Conservation (phyloP, 2,113 vertebrate species). For the Semicossyphus pulcher region DNA sequence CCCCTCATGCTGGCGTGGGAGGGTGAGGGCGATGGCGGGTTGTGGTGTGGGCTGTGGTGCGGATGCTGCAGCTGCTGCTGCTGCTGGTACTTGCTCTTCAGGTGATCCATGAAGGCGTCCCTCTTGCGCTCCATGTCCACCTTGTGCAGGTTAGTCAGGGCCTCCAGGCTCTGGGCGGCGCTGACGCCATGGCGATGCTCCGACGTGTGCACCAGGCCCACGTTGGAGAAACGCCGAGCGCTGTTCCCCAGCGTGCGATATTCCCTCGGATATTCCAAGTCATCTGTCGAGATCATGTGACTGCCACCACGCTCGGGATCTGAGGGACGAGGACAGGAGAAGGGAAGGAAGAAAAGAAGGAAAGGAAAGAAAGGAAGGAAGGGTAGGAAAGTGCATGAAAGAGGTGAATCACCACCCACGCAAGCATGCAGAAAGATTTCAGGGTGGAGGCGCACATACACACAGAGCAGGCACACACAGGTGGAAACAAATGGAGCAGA, state of each 20-base stretch:
- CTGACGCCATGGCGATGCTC: constrained; percentile 97
- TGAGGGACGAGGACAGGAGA: constrained; percentile 64
- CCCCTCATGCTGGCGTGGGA: constrained; percentile 88
- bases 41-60: constrained; percentile 80
- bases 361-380: constrained; percentile 5
- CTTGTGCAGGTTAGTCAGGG: constrained; percentile 95
- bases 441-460: constrained; percentile 47
- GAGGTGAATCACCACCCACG: constrained; percentile 55
- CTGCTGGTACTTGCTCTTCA: constrained; percentile 98
- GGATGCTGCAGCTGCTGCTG: constrained; percentile 91
- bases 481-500: constrained; percentile 59
- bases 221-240: constrained; percentile 97
- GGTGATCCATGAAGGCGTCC: constrained; percentile 97
- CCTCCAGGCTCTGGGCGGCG: constrained; percentile 96
- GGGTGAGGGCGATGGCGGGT: constrained; percentile 82
- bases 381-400: constrained; percentile 14
- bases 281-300: constrained; percentile 99
- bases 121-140: constrained; percentile 95
- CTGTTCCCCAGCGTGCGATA: constrained; percentile 95
- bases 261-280: constrained; percentile 96
- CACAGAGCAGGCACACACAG: constrained; percentile 53
- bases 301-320: constrained; percentile 93
- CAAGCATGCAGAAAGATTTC: constrained; percentile 55
- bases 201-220: constrained; percentile 97
- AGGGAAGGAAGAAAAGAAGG: constrained; percentile 3